Base-by-base conservation (phyloP, 1,140 invertebrate genomes). In the Zaprionus tsacasi region DNA sequence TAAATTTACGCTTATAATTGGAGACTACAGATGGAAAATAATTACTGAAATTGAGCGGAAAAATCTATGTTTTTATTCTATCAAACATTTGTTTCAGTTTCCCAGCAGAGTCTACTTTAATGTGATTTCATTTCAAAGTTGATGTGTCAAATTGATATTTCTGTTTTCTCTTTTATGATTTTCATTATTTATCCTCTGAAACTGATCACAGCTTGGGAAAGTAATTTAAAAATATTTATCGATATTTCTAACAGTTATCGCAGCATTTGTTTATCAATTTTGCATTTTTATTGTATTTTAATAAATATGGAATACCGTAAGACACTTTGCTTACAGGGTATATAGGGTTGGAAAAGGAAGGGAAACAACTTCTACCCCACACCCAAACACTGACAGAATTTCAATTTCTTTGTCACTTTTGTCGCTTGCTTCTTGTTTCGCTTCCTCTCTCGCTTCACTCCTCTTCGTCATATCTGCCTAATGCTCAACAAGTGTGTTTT, bases 381-480 rank as follows among this genome's bases (percentile, higher is more conserved):
- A 79, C 78, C 52, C 27, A 43, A 64, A 70, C 43, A 72, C 70
- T 30, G 63, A 58, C 76, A 71, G 82, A 88, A 88, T 87, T 87
- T 87, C 80, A 87, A 87, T 87, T 82, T 88, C 82, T 87, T 78
- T 87, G 80, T 79, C 83, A 80, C 77, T 76, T 76, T 71, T 70
- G 55, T 65, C 30, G 66, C 71, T 33, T 43, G 56, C 59, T 11
- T 57, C 13, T 13, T 56, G 38, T 56, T 35, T 59, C 33, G 36
- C 45, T 43, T 36, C 25, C 11, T n/a, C 38, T 48, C 52, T 15
- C 35, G 6, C 12, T 0, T n/a, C 30, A 21, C 66, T 55, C 6
- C 38, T 3, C 43, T 25, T 36, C 52, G 4, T 43, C 57, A n/a
- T 36, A n/a, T 36, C 52, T 48, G 43, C 52, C 33, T 57, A 70